Base-by-base conservation (phyloP, 2,888 invertebrate species). In the Mongoloraphidia duomilia region DNA sequence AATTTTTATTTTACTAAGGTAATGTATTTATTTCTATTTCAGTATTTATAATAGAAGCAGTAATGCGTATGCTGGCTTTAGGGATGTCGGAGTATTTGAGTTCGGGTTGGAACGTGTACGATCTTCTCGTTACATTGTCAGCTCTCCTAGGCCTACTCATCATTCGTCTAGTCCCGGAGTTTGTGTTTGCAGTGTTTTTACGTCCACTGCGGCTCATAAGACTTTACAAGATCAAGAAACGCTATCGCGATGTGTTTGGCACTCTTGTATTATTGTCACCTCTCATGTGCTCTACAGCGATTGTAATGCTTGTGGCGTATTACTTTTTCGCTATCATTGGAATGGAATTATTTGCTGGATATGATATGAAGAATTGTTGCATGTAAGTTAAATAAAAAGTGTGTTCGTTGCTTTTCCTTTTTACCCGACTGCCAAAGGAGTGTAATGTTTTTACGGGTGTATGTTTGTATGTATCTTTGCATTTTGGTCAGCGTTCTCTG, bases 241-340 rank as follows among this genome's bases (percentile, higher is more conserved):
- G 88, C 9, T 87, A 85, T 66, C 75, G 86, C 43, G 88, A 88
- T 66, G 85, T 89, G 47, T 82, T 88, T 63, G 87, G 87, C 34
- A 88, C 89, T 0, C 69, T 89, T 45, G 85, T 87, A 33, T 77
- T 89, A 53, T 69, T 91, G 37, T 77, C 84, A 0, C 85, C 88
- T n/a, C 72, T 88, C 14, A 84, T 91, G 80, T 79, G 83, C 45
- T 87, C 88, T 0, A 84, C 90, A 0, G 83, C 83, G 10, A 77
- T 87, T 54, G 88, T 89, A 10, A 85, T 90, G 77, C 70, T 84
- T 49, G 82, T 84, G 57, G 74, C 90, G 67, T 91, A 89, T 65
- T 92, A 88, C 66, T 88, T 86, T 71, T 91, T 89, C 69, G 87
- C 89, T 3, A 85, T 92, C 56, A 79, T 91, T 60, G 91, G 89